phyloP scores from a whole-genome alignment of 2,797 vertebrate species.

The Schizopygopsis malacanthus region DNA sequence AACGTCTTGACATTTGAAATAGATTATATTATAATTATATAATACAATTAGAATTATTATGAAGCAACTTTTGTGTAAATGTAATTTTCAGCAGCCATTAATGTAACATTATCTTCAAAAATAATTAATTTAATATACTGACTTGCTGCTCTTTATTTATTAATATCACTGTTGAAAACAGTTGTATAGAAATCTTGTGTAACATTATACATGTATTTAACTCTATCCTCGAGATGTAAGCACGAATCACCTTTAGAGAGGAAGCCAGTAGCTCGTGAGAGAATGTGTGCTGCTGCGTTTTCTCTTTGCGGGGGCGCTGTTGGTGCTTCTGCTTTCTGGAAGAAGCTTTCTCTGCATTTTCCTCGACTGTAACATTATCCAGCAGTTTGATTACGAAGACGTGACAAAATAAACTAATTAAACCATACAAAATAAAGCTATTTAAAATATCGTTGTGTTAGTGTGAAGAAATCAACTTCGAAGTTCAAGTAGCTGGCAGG shows the following conservation, averaged over 20 bases:
- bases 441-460: not conserved
- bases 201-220: not conserved
- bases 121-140: not conserved
- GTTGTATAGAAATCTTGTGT: not conserved
- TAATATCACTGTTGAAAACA: not conserved
- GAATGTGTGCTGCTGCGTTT: constrained; percentile 84
- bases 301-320: constrained; percentile 84
- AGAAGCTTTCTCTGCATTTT: constrained; percentile 69
- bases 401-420: not conserved
- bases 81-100: not conserved
- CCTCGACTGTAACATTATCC: constrained; percentile 66
- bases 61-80: not conserved
- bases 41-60: not conserved
- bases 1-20: not conserved
- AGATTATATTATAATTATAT: too few relatives aligned
- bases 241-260: constrained; percentile 84
- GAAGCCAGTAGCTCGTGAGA: constrained; percentile 85
- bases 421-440: not conserved
- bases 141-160: not conserved
- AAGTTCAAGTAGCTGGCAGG: not conserved
- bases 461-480: not conserved
- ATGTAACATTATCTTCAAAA: not conserved
- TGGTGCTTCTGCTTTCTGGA: constrained; percentile 82
- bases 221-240: not conserved
- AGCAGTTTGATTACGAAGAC: constrained; percentile 1